Conservation (phyloP, 1,140 invertebrate genomes). For the Neodiprion lecontei region DNA sequence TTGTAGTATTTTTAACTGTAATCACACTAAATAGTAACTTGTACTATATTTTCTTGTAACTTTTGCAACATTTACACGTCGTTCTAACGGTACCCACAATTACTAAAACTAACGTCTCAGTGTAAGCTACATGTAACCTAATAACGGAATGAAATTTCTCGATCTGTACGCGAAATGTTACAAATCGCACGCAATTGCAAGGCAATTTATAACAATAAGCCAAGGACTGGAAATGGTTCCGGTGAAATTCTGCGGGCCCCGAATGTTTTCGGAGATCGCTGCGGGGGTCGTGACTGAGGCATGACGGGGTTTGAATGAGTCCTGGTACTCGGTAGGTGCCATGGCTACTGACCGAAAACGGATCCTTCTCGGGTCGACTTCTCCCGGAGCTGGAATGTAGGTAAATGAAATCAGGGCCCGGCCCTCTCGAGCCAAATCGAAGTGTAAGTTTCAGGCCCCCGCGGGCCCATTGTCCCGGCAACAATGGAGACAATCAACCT, state of each 20-base stretch:
- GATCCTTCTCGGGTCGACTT: not conserved
- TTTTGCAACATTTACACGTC: too few relatives aligned
- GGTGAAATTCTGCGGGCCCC: not conserved
- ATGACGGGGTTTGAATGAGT: constrained; percentile 12
- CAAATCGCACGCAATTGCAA: too few relatives aligned
- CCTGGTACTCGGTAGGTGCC: not conserved
- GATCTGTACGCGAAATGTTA: too few relatives aligned
- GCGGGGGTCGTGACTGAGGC: constrained; percentile 32
- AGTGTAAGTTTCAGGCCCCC: constrained; percentile 52
- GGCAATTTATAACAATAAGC: too few relatives aligned
- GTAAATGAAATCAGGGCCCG: not conserved
- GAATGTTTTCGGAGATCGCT: constrained; percentile 23
- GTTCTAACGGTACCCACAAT: too few relatives aligned
- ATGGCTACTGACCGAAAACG: not conserved
- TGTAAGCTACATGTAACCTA: too few relatives aligned
- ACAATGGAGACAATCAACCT: constrained; percentile 52
- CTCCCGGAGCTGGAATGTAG: not conserved
- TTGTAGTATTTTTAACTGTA: too few relatives aligned
- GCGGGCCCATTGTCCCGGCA: constrained; percentile 42
- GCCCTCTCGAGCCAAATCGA: constrained; percentile 17
- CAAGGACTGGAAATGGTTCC: too few relatives aligned
- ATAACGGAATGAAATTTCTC: too few relatives aligned
- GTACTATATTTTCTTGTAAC: too few relatives aligned
- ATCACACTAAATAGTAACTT: too few relatives aligned
- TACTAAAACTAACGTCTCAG: too few relatives aligned